Evolutionary conservation across 1,140 invertebrate species (phyloP).

Genomic region (Antheraea mylitta): DNA sequence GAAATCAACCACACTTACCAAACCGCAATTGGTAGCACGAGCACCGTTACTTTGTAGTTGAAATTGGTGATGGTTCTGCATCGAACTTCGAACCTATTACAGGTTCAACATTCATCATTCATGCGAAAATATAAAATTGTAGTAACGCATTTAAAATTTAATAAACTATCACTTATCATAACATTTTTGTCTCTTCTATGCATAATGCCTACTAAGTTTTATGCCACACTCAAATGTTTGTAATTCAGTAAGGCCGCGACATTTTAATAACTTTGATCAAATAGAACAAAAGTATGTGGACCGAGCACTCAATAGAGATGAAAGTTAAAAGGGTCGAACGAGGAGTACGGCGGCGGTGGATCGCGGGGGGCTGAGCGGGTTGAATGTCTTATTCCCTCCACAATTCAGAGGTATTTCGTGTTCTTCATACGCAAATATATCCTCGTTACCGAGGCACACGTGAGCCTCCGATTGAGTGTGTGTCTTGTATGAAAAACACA

Average conservation of each 20-base stretch:
- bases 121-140: no score
- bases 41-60: no score
- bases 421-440: slow-evolving; percentile 79
- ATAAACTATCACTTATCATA: slow-evolving; percentile 6
- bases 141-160: neutral
- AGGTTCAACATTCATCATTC: no score
- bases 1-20: no score
- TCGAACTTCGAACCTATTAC: no score
- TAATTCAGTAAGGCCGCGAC: slow-evolving; percentile 71
- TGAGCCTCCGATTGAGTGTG: slow-evolving; percentile 70
- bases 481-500: slow-evolving; percentile 45
- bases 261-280: slow-evolving; percentile 79
- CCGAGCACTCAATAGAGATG: slow-evolving; percentile 77
- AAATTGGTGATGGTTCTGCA: no score
- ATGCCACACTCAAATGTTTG: slow-evolving; percentile 65
- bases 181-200: neutral
- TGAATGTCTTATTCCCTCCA: slow-evolving; percentile 77
- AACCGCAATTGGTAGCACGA: no score
- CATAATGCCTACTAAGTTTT: slow-evolving; percentile 17
- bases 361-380: slow-evolving; percentile 56
- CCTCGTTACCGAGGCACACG: slow-evolving; percentile 74
- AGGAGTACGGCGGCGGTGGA: slow-evolving; percentile 36
- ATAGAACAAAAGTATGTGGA: slow-evolving; percentile 79
- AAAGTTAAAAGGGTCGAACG: slow-evolving; percentile 77
- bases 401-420: slow-evolving; percentile 78